A percentile compares a stretch with the other conserved stretches of the same genome.
Evolutionary conservation across 53 echinoderm and acorn worm genomes (phyloP).

Genomic region (Temnopleurus reevesii): DNA sequence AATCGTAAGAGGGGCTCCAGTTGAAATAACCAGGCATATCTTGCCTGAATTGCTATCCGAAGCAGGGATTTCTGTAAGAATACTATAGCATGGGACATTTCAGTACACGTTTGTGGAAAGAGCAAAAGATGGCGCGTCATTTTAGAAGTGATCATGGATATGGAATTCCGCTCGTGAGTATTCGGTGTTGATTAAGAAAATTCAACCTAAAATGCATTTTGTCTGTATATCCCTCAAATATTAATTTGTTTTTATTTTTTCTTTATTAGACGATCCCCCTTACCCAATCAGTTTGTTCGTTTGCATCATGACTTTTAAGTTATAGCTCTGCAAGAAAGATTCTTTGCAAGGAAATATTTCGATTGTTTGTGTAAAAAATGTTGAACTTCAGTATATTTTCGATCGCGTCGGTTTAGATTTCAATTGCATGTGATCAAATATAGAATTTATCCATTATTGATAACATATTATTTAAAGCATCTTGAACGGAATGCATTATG

Average conservation of each 20-base stretch:
- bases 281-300: not conserved
- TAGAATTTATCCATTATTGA: not conserved
- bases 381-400: too few relatives aligned
- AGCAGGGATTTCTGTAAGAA: too few relatives aligned
- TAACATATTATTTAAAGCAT: not conserved
- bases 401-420: not conserved
- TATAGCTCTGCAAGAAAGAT: not conserved
- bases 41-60: not conserved
- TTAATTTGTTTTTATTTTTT: not conserved
- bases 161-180: not conserved
- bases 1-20: not conserved
- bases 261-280: not conserved
- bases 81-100: too few relatives aligned
- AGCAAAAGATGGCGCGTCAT: not conserved
- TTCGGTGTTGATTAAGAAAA: not conserved
- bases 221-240: not conserved
- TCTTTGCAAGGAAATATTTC: not conserved
- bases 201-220: not conserved
- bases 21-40: not conserved
- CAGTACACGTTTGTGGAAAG: not conserved
- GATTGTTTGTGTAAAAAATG: too few relatives aligned
- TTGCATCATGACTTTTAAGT: not conserved
- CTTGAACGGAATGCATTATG: not conserved
- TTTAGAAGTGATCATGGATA: not conserved
- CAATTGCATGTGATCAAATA: not conserved